Percentiles rank a stretch among this genome's conserved stretches.
Evolutionary conservation across 1,140 invertebrate genomes (phyloP).

Genomic region (Cydia strobilella): DNA sequence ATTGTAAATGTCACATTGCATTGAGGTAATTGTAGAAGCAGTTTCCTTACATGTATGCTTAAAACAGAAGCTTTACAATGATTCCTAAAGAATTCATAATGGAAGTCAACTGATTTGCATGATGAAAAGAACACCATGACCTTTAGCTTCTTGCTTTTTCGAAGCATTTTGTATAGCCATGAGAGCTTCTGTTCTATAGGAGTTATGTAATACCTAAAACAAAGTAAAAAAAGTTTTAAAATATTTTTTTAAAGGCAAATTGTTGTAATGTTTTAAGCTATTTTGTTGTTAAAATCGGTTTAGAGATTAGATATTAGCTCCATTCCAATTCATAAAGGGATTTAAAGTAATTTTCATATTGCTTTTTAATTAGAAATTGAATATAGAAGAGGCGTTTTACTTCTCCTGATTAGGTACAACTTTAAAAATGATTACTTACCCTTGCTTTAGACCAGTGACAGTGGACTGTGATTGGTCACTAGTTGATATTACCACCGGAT

Average conservation of each 20-base stretch:
- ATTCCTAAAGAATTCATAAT: slow-evolving; percentile 84
- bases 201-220: slow-evolving; percentile 81
- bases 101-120: slow-evolving; percentile 91
- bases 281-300: too few relatives aligned
- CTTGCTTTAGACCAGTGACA: slow-evolving; percentile 88
- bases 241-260: not conserved
- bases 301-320: too few relatives aligned
- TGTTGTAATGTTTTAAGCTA: too few relatives aligned
- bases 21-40: not conserved
- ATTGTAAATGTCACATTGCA: too few relatives aligned
- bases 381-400: too few relatives aligned
- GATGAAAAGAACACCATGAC: slow-evolving; percentile 94
- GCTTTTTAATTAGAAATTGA: not conserved
- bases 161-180: slow-evolving; percentile 91
- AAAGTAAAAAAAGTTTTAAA: slow-evolving; percentile 32
- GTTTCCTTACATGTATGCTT: slow-evolving; percentile 89
- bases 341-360: slow-evolving; percentile 54
- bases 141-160: slow-evolving; percentile 87
- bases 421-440: slow-evolving; percentile 67
- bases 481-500: slow-evolving; percentile 87
- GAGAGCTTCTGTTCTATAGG: slow-evolving; percentile 89
- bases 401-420: not conserved
- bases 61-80: slow-evolving; percentile 81
- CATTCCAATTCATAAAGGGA: not conserved
- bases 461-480: slow-evolving; percentile 85